A percentile compares a stretch with the other conserved stretches of the same genome.
These are phyloP conservation scores for Tipula confusa DNA, from an alignment of 2,888 invertebrate genomes.

Conservation along the genomic window DNA sequence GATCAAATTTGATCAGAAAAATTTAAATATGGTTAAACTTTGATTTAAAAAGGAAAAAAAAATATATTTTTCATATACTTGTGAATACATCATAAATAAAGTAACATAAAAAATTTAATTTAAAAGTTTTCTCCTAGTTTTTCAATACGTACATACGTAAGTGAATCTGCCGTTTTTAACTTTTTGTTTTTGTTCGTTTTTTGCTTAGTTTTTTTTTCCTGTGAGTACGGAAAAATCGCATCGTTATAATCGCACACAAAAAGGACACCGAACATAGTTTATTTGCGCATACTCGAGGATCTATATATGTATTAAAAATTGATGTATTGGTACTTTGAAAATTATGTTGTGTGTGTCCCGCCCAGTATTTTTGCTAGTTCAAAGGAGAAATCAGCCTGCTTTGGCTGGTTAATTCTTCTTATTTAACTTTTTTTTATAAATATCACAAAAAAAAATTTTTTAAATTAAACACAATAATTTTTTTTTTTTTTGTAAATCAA, in stretches of 20 bases:
- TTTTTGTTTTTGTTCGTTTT: not conserved
- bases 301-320: not conserved
- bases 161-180: not conserved
- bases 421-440: conserved; percentile 26
- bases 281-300: not conserved
- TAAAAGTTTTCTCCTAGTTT: conserved; percentile 3
- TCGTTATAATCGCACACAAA: conserved; percentile 21
- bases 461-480: not conserved
- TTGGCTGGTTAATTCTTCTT: conserved; percentile 30
- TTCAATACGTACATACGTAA: not conserved
- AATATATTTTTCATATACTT: not conserved
- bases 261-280: not conserved
- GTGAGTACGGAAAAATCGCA: conserved; percentile 26
- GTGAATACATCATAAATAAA: not conserved
- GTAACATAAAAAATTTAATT: not conserved
- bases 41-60: not conserved
- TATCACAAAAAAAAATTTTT: not conserved
- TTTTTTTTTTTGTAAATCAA: conserved; percentile 20
- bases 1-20: not conserved
- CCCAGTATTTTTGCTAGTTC: conserved; percentile 38
- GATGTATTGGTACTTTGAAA: conserved; percentile 27
- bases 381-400: conserved; percentile 31
- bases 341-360: conserved; percentile 40
- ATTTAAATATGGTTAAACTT: not conserved
- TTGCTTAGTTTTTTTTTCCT: not conserved